These are phyloP conservation scores for Luperina nickerlii DNA, from an alignment of 2,888 invertebrate genomes.

Conservation along the genomic window DNA sequence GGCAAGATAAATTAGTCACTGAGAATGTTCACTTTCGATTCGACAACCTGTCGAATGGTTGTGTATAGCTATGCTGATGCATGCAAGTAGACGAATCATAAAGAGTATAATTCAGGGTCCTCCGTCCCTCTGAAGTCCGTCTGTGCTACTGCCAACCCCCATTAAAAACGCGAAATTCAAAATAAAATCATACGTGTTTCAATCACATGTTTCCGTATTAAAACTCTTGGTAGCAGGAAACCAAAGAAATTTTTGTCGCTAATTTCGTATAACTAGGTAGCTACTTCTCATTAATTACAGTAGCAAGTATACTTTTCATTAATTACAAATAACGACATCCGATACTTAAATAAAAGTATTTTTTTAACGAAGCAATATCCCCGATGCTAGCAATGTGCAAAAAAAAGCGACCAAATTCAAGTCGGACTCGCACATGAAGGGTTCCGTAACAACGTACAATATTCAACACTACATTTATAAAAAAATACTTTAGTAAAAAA, in stretches of 20 bases:
- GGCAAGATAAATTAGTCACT: not conserved
- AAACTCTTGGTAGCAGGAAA: not conserved
- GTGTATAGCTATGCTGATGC: not conserved
- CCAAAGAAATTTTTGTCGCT: not conserved
- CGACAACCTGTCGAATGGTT: not conserved
- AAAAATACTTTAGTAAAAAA: not conserved
- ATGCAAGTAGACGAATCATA: not conserved
- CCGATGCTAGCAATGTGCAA: slow-evolving; percentile 18
- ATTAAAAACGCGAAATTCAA: not conserved
- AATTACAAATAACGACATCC: slow-evolving; percentile 49
- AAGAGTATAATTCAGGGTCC: not conserved
- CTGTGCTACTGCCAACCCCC: not conserved
- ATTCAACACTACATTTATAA: not conserved
- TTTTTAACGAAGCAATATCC: slow-evolving; percentile 29
- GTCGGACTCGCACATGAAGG: not conserved
- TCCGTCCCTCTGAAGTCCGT: not conserved
- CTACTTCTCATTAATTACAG: slow-evolving; percentile 24
- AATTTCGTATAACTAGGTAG: slow-evolving; percentile 4
- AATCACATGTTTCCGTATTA: not conserved
- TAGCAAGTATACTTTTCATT: slow-evolving; percentile 31
- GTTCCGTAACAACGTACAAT: not conserved
- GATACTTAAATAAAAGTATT: slow-evolving; percentile 42
- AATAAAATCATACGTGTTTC: not conserved
- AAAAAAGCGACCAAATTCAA: not conserved
- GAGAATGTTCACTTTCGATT: not conserved